Evolutionary conservation across 2,888 invertebrate genomes (phyloP).

Genomic region (Caenorhabditis doughertyi): DNA sequence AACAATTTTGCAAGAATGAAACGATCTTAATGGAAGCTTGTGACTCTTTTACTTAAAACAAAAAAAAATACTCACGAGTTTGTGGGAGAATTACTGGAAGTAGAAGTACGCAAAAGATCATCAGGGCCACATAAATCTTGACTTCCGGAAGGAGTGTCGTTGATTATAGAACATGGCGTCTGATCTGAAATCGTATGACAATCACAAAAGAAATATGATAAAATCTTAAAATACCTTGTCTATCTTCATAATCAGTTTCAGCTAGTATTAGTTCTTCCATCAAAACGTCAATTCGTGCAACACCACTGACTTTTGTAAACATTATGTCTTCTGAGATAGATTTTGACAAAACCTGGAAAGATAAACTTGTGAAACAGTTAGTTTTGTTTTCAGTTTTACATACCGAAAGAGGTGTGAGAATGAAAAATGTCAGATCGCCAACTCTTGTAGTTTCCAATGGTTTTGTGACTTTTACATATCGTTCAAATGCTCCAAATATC

Average conservation of each 20-base stretch:
- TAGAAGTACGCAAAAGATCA: conserved; percentile 16
- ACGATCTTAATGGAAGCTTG: background rate
- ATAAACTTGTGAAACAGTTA: background rate
- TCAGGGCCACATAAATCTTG: conserved; percentile 42
- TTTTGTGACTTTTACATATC: conserved; percentile 92
- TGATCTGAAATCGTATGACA: conserved; percentile 12
- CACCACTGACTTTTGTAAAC: conserved; percentile 81
- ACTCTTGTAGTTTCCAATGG: conserved; percentile 95
- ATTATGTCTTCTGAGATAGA: conserved; percentile 81
- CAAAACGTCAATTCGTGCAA: conserved; percentile 78
- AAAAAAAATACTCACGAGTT: conserved; percentile 30
- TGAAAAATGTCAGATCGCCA: conserved; percentile 88
- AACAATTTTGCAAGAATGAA: background rate
- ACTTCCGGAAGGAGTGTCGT: conserved; percentile 28
- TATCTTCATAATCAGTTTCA: conserved; percentile 67
- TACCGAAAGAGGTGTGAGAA: conserved; percentile 80
- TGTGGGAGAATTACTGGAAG: conserved; percentile 39
- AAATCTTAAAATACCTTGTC: conserved; percentile 36
- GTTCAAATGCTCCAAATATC: conserved; percentile 94
- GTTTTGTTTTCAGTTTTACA: background rate
- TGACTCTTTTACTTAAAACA: background rate
- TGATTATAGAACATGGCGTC: conserved; percentile 23
- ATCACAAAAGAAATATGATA: background rate
- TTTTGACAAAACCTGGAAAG: conserved; percentile 78
- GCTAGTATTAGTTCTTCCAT: conserved; percentile 82